Conservation (phyloP, 2,888 invertebrate genomes). For the Ochlodes sylvanus region DNA sequence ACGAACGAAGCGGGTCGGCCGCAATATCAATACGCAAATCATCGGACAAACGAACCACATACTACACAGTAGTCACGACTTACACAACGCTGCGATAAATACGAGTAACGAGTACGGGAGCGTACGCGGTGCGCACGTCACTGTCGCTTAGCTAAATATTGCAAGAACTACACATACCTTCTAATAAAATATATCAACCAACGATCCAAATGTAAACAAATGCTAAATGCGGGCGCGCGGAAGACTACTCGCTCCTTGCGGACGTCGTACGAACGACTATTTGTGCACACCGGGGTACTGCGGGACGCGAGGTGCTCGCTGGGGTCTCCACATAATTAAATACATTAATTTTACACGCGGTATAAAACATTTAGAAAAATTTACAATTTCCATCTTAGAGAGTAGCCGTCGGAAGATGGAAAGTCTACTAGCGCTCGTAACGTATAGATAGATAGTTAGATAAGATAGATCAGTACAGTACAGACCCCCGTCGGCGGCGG, state of each 20-base stretch:
- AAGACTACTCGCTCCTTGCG: constrained; percentile 53
- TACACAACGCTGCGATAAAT: constrained; percentile 66
- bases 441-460: constrained; percentile 29
- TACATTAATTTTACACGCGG: constrained; percentile 77
- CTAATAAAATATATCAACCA: constrained; percentile 71
- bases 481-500: constrained; percentile 44
- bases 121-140: constrained; percentile 50
- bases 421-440: constrained; percentile 49
- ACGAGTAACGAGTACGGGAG: constrained; percentile 56
- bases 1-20: constrained; percentile 65
- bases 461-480: constrained; percentile 33
- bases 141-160: constrained; percentile 76
- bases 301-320: constrained; percentile 51
- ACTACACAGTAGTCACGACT: constrained; percentile 72
- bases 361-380: constrained; percentile 84
- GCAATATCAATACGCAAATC: constrained; percentile 31
- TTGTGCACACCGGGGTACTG: constrained; percentile 59
- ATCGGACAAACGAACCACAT: constrained; percentile 44
- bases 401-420: constrained; percentile 63
- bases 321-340: constrained; percentile 66
- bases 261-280: constrained; percentile 55
- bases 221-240: constrained; percentile 57
- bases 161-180: constrained; percentile 78
- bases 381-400: constrained; percentile 77
- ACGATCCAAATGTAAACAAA: constrained; percentile 69